Conservation (phyloP, 2,888 invertebrate genomes). For the Eupithecia tripunctaria region DNA sequence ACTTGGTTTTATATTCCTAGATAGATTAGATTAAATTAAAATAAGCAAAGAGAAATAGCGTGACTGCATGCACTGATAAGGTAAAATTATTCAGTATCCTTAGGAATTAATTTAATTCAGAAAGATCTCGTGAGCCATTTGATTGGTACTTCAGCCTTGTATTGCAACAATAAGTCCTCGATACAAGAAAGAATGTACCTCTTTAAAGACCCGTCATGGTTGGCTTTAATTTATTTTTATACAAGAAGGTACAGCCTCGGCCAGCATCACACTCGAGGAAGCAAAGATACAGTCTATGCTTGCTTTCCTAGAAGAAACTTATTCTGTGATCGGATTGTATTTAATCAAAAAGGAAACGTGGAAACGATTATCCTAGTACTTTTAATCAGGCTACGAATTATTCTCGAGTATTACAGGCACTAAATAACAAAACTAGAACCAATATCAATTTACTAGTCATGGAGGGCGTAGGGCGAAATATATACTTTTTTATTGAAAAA, state of each 20-base stretch:
- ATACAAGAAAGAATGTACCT: conserved; percentile 13
- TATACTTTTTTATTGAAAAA: background rate
- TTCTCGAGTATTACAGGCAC: too few relatives aligned
- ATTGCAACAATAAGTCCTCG: conserved; percentile 31
- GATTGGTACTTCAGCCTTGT: conserved; percentile 23
- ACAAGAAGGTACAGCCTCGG: background rate
- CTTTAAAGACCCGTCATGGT: background rate
- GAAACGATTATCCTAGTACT: too few relatives aligned
- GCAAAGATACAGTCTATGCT: too few relatives aligned
- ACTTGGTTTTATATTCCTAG: background rate
- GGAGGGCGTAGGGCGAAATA: background rate
- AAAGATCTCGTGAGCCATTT: conserved; percentile 1
- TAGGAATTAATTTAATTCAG: background rate
- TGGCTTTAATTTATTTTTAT: background rate
- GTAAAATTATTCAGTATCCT: background rate
- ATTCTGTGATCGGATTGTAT: background rate
- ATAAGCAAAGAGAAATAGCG: background rate
- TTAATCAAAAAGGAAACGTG: too few relatives aligned
- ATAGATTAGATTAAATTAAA: background rate
- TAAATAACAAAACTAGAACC: background rate
- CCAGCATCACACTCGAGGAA: too few relatives aligned
- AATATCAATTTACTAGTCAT: background rate
- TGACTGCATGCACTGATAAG: background rate
- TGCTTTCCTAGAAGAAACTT: background rate
- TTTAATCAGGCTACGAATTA: background rate